Evolutionary conservation across 2,113 vertebrate species (phyloP).

Genomic region (Engystomops pustulosus): DNA sequence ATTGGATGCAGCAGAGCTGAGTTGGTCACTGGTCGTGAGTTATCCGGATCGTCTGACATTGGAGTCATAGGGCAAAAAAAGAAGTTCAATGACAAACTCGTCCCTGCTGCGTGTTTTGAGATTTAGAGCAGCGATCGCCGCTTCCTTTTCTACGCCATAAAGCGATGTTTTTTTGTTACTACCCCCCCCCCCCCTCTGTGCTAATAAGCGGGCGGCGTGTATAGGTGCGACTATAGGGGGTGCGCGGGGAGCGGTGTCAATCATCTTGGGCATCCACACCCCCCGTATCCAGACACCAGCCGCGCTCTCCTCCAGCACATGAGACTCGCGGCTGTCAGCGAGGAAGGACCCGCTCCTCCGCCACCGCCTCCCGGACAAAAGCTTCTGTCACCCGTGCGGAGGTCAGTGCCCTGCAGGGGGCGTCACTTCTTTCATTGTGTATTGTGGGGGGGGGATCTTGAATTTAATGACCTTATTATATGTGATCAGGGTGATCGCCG

Average conservation of each 20-base stretch:
- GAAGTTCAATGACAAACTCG: background rate
- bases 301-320: background rate
- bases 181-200: too few species aligned
- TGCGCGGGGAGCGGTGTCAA: constrained; percentile 36
- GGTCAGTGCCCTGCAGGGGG: constrained; percentile 42
- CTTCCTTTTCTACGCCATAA: background rate
- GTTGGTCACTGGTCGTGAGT: background rate
- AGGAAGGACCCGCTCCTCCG: background rate
- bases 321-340: constrained; percentile 22
- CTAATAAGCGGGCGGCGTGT: background rate
- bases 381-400: background rate
- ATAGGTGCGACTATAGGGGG: background rate
- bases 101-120: background rate
- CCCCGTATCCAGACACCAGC: constrained; percentile 18
- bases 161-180: too few species aligned
- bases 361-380: background rate
- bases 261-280: constrained; percentile 23
- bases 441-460: constrained; percentile 1
- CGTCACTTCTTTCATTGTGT: constrained; percentile 39
- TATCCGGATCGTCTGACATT: background rate
- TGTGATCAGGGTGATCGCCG: background rate
- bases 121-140: background rate
- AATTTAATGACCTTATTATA: background rate
- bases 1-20: background rate
- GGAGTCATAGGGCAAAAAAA: background rate